These are phyloP conservation scores for Tragelaphus buxtoni DNA, from an alignment of 2,113 vertebrate species.

Conservation along the genomic window DNA sequence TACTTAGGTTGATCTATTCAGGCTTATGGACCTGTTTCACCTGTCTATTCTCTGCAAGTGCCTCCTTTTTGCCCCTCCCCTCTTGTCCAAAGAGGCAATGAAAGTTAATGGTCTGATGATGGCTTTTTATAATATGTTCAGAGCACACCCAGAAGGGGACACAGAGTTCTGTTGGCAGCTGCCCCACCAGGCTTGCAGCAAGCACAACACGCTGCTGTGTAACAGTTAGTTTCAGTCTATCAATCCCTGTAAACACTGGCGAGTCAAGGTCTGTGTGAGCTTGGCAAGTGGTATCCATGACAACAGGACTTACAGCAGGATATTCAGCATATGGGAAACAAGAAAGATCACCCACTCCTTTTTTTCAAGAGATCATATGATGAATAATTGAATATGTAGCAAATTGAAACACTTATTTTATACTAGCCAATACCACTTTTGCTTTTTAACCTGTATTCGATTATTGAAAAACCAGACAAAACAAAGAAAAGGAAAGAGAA, in stretches of 20 bases:
- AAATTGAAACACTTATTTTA: background rate
- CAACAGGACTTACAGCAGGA: background rate
- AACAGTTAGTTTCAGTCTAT: background rate
- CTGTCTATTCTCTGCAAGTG: background rate
- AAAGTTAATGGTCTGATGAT: background rate
- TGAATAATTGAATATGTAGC: constrained; percentile 38
- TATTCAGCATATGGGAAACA: background rate
- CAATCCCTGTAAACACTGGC: background rate
- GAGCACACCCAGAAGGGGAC: background rate
- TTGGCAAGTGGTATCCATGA: constrained; percentile 46
- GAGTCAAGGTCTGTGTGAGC: constrained; percentile 36
- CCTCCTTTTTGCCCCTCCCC: background rate
- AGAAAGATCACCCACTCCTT: background rate
- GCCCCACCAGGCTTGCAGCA: background rate
- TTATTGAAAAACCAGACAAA: background rate
- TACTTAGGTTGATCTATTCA: background rate
- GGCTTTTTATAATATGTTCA: background rate
- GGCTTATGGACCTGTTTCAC: background rate
- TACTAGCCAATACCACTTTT: background rate
- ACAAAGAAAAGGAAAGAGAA: background rate
- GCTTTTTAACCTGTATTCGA: background rate
- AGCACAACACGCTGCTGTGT: background rate
- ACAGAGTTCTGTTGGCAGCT: background rate
- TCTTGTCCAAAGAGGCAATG: background rate
- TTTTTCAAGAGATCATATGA: background rate